Percentiles rank a stretch among this genome's conserved stretches.
These are phyloP conservation scores for Peromyscus californicus DNA, from an alignment of 2,113 vertebrate species.

Conservation along the genomic window DNA sequence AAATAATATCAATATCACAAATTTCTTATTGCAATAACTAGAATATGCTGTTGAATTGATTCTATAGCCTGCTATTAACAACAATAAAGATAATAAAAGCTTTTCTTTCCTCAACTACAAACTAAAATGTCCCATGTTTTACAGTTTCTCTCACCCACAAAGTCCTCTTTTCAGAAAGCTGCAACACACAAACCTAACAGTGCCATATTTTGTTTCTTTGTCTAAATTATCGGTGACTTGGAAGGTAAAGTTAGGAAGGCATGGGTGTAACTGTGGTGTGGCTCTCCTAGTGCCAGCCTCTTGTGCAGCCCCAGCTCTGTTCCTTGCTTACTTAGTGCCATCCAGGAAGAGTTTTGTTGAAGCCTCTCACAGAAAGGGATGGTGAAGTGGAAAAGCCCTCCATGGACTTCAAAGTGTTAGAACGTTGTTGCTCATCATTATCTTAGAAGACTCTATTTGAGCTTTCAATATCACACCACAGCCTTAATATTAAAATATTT, in stretches of 20 bases:
- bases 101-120: slow-evolving; percentile 5
- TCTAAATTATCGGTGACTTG: neutral
- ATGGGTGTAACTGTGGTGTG: neutral
- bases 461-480: neutral
- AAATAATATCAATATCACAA: slow-evolving; percentile 37
- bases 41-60: neutral
- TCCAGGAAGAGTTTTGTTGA: neutral
- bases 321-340: neutral
- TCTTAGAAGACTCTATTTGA: neutral
- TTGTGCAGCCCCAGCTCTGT: neutral
- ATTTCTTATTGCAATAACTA: slow-evolving; percentile 21
- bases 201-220: slow-evolving; percentile 5
- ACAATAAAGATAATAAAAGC: neutral
- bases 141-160: neutral
- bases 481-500: neutral
- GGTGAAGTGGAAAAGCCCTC: neutral
- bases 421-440: neutral
- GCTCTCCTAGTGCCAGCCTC: neutral
- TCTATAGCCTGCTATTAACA: neutral
- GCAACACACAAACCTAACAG: neutral
- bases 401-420: neutral
- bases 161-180: neutral
- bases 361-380: neutral
- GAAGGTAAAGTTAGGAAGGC: neutral
- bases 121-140: neutral